phyloP scores from a whole-genome alignment of 2,888 invertebrate species.

The Malachius bipustulatus region DNA sequence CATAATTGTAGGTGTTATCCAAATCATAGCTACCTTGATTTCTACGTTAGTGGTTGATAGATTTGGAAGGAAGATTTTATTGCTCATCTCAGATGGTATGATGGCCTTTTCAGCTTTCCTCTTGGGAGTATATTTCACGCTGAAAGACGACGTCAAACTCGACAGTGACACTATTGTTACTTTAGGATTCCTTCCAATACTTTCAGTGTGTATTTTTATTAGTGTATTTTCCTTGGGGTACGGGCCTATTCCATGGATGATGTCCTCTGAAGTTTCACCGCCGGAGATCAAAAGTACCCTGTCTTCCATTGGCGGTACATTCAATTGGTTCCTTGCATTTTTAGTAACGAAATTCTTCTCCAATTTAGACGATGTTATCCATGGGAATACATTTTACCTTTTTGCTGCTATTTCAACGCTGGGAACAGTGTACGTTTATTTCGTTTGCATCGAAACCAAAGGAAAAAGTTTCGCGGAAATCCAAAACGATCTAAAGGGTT shows the following conservation, averaged over 20 bases:
- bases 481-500: slow-evolving; percentile 12
- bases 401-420: slow-evolving; percentile 54
- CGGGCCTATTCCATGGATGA: slow-evolving; percentile 82
- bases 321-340: slow-evolving; percentile 73
- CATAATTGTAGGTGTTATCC: slow-evolving; percentile 70
- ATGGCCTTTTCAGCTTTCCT: slow-evolving; percentile 59
- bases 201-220: slow-evolving; percentile 62
- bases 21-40: slow-evolving; percentile 62
- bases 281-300: slow-evolving; percentile 66
- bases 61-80: slow-evolving; percentile 63
- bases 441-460: slow-evolving; percentile 56
- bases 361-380: slow-evolving; percentile 43
- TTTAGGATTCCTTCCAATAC: slow-evolving; percentile 62
- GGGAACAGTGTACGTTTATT: slow-evolving; percentile 54
- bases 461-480: slow-evolving; percentile 40
- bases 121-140: slow-evolving; percentile 57
- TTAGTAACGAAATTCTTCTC: slow-evolving; percentile 62
- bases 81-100: slow-evolving; percentile 55
- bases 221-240: slow-evolving; percentile 70
- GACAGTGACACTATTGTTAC: slow-evolving; percentile 35
- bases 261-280: slow-evolving; percentile 70
- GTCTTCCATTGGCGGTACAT: slow-evolving; percentile 62
- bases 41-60: slow-evolving; percentile 69
- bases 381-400: slow-evolving; percentile 58
- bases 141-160: slow-evolving; percentile 30